Percentiles rank a stretch among this genome's conserved stretches.
phyloP scores from a whole-genome alignment of 2,888 invertebrate genomes.

The Leucozona laternaria region DNA sequence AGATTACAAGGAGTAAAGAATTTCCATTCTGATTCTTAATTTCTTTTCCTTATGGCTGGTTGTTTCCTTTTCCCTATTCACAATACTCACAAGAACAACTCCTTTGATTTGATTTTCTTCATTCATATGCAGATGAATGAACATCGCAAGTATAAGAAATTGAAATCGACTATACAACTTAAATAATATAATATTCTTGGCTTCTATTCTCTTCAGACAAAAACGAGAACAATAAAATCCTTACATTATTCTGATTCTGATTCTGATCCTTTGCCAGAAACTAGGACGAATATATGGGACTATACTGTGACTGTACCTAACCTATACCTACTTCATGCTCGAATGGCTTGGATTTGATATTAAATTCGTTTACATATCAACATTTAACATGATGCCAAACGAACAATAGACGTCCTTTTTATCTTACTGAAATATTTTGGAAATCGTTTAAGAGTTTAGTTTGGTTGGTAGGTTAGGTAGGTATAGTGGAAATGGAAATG shows the following conservation, averaged over 20 bases:
- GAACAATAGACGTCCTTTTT: slow-evolving; percentile 45
- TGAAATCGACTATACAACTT: slow-evolving; percentile 60
- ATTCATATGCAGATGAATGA: slow-evolving; percentile 75
- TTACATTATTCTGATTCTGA: too few species aligned
- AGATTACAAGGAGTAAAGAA: slow-evolving; percentile 57
- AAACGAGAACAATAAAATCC: slow-evolving; percentile 64
- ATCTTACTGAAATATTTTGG: slow-evolving; percentile 10
- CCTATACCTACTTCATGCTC: slow-evolving; percentile 46
- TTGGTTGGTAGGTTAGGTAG: too few species aligned
- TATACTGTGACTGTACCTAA: slow-evolving; percentile 51
- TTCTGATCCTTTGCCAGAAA: slow-evolving; percentile 53
- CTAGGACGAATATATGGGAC: background rate
- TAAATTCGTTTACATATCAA: slow-evolving; percentile 69
- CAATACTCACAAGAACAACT: slow-evolving; percentile 5
- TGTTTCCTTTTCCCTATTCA: slow-evolving; percentile 42
- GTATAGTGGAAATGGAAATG: background rate
- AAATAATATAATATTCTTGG: slow-evolving; percentile 22
- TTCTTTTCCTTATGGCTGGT: slow-evolving; percentile 51
- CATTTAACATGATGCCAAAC: slow-evolving; percentile 43
- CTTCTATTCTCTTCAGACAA: slow-evolving; percentile 17
- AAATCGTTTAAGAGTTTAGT: slow-evolving; percentile 14
- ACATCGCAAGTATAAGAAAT: slow-evolving; percentile 65
- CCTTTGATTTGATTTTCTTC: slow-evolving; percentile 53
- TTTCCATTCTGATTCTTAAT: slow-evolving; percentile 64
- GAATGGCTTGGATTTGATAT: slow-evolving; percentile 55